A percentile compares a stretch with the other conserved stretches of the same genome.
phyloP scores from a whole-genome alignment of 2,888 invertebrate genomes.

The Clunio marinus region DNA sequence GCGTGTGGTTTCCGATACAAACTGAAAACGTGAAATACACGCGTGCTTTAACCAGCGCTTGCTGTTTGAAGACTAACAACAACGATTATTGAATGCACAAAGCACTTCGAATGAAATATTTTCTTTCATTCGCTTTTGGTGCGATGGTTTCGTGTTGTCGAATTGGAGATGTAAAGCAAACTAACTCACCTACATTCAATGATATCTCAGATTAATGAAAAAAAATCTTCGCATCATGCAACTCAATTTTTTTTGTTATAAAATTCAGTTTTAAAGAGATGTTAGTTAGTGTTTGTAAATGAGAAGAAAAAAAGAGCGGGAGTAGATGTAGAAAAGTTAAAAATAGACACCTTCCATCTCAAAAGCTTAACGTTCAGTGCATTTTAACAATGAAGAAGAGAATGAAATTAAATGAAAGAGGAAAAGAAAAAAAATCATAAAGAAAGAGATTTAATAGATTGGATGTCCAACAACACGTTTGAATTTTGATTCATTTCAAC shows the following conservation, averaged over 20 bases:
- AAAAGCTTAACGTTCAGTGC: constrained; percentile 4
- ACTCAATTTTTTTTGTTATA: not conserved
- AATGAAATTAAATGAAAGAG: constrained; percentile 12
- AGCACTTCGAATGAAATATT: constrained; percentile 25
- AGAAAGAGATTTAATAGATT: constrained; percentile 12
- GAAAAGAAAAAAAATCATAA: not conserved
- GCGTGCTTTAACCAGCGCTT: constrained; percentile 33
- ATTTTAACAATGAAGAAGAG: not conserved
- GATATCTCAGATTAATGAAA: too few relatives aligned
- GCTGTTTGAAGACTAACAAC: constrained; percentile 36
- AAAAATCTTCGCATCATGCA: not conserved
- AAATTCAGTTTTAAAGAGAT: constrained; percentile 1
- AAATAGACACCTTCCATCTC: constrained; percentile 11
- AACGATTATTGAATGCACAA: constrained; percentile 32
- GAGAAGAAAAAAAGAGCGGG: not conserved
- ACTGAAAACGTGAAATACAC: constrained; percentile 18
- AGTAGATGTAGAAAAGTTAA: not conserved
- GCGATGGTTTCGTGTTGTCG: not conserved
- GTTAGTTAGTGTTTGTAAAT: constrained; percentile 1
- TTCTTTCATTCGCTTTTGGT: constrained; percentile 22
- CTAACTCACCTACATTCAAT: too few relatives aligned
- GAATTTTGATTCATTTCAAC: not conserved
- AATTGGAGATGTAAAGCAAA: too few relatives aligned
- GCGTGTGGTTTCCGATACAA: not conserved
- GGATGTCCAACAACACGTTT: constrained; percentile 17